Percentiles rank a stretch among this genome's conserved stretches.
Conservation (phyloP, 2,797 vertebrate species). For the Adelosebastes latens region DNA sequence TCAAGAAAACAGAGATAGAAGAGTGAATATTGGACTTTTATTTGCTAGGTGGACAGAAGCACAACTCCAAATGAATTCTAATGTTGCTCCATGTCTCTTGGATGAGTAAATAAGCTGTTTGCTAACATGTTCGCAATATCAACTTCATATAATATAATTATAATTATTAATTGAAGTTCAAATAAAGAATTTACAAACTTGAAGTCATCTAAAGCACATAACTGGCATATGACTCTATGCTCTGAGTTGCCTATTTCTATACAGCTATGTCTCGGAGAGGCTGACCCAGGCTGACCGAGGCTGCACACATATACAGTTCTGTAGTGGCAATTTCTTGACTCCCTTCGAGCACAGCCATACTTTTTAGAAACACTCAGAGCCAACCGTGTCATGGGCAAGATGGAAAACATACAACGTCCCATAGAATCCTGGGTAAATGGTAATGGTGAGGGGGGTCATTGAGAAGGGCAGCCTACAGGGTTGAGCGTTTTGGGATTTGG, state of each 20-base stretch:
- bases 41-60: background rate
- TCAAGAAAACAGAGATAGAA: background rate
- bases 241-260: slow-evolving; percentile 3
- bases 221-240: background rate
- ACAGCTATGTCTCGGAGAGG: background rate
- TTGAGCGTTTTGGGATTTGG: slow-evolving; percentile 71
- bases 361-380: slow-evolving; percentile 48
- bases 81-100: background rate
- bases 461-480: slow-evolving; percentile 66
- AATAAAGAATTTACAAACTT: background rate
- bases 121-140: background rate
- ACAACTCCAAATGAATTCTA: background rate
- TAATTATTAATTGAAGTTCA: background rate
- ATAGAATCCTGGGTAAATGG: slow-evolving; percentile 60
- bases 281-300: slow-evolving; percentile 33
- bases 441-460: slow-evolving; percentile 53
- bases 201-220: background rate
- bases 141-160: background rate
- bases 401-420: slow-evolving; percentile 37
- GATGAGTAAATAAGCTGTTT: background rate
- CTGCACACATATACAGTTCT: slow-evolving; percentile 12
- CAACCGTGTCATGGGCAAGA: slow-evolving; percentile 39
- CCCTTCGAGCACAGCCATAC: slow-evolving; percentile 32
- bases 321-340: slow-evolving; percentile 14
- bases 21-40: background rate